Evolutionary conservation across 1,140 invertebrate genomes (phyloP).

Genomic region (Drosophila teissieri): DNA sequence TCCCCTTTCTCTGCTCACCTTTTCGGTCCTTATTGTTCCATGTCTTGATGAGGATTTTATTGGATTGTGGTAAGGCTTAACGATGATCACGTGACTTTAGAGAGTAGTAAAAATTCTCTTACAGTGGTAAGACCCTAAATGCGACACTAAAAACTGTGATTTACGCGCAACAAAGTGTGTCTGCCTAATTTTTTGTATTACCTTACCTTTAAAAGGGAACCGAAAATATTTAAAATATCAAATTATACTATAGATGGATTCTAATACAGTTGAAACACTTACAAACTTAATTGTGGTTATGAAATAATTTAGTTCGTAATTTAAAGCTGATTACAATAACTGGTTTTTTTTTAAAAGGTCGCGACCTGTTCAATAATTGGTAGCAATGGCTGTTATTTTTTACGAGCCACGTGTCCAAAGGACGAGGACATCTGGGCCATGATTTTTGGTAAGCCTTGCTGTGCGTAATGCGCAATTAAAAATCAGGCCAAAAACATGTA

Average conservation of each 20-base stretch:
- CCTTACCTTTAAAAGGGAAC: too few relatives aligned
- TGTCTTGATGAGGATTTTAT: constrained; percentile 4
- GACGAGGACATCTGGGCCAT: constrained; percentile 1
- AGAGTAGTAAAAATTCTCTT: not conserved
- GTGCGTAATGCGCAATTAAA: constrained; percentile 14
- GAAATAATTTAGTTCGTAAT: not conserved
- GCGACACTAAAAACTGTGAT: not conserved
- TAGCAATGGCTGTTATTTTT: constrained; percentile 10
- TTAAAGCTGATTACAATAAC: not conserved
- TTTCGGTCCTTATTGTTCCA: not conserved
- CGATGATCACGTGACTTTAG: not conserved
- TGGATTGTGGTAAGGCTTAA: constrained; percentile 2
- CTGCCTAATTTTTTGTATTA: too few relatives aligned
- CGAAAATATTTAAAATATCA: too few relatives aligned
- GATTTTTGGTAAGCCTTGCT: not conserved
- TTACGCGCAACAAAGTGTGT: too few relatives aligned
- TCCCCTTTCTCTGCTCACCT: not conserved
- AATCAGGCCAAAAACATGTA: not conserved
- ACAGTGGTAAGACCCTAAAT: not conserved
- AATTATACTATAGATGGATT: not conserved
- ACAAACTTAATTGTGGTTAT: too few relatives aligned
- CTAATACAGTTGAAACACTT: not conserved
- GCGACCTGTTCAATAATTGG: constrained; percentile 17
- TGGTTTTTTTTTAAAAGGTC: not conserved
- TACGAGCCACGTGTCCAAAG: constrained; percentile 4